A percentile compares a stretch with the other conserved stretches of the same genome.
These are phyloP conservation scores for Onchidella celtica DNA, from an alignment of 2,888 invertebrate genomes.

Conservation along the genomic window DNA sequence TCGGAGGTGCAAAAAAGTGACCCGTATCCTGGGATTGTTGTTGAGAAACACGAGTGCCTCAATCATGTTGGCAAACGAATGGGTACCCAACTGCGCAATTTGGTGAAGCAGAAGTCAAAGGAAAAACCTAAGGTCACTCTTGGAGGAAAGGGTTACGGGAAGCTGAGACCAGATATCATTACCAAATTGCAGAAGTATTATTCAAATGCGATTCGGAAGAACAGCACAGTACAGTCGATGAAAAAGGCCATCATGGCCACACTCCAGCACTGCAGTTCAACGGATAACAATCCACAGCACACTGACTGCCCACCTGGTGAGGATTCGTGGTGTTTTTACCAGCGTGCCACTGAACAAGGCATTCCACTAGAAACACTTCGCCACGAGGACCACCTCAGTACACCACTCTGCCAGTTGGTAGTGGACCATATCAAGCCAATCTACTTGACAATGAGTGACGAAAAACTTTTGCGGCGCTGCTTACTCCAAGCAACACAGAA, in stretches of 20 bases:
- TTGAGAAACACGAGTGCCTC: conserved; percentile 31
- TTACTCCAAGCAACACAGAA: conserved; percentile 28
- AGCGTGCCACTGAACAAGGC: conserved; percentile 18
- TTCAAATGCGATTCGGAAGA: conserved; percentile 3
- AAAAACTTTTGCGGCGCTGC: conserved; percentile 15
- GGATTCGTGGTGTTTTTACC: conserved; percentile 38
- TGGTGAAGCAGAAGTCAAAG: conserved; percentile 15
- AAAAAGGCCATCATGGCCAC: conserved; percentile 10
- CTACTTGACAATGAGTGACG: conserved; percentile 9
- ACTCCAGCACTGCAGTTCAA: conserved; percentile 14
- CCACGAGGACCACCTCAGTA: conserved; percentile 8
- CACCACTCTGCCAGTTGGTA: conserved; percentile 16
- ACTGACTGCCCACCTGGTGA: conserved; percentile 22
- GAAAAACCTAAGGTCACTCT: conserved; percentile 6
- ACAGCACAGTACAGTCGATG: background rate
- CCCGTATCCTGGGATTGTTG: background rate
- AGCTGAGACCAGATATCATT: background rate
- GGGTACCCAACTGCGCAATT: background rate
- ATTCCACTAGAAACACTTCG: background rate
- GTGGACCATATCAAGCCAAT: conserved; percentile 1
- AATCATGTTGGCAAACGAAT: conserved; percentile 18
- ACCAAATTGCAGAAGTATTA: conserved; percentile 20
- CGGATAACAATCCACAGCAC: conserved; percentile 17
- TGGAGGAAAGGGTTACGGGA: conserved; percentile 12
- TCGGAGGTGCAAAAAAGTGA: conserved; percentile 15